Base-by-base conservation (phyloP, 2,113 vertebrate genomes). In the Rhegmatorhina hoffmannsi region DNA sequence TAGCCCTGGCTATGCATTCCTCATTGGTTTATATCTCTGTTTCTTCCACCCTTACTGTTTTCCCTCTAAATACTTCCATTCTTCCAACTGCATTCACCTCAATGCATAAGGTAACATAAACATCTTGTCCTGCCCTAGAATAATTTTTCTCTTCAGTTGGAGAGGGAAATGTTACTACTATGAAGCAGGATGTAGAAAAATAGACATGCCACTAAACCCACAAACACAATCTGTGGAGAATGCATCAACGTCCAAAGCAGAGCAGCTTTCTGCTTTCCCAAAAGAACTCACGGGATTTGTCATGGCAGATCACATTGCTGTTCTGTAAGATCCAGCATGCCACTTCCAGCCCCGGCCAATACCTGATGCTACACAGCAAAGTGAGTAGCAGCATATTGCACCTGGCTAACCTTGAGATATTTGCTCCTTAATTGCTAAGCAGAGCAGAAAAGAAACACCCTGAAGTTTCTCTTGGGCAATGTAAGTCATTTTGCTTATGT, bases 351-450 rank as follows among this genome's bases (percentile, higher is more conserved):
- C 17, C 34, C 4, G 8, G 83, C 83, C 84, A 78, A 29, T 55
- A 85, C 77, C 81, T 94, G 82, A 93, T 83, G 78, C 81, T 66
- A 47, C 50, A 21, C 20, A 89, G 86, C 40, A 62, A 92, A 59
- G 46, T 25, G 66, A 96, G 67, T 6, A 82, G 59, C 53, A 79
- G 43, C 89, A 90, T 73, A 92, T 56, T 93, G 82, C 84, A 97
- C 94, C 95, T 95, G 87, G 96, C 56, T 84, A 53, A 58, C 86
- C 74, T 73, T 66, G 43, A 90, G 38, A 94, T 79, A 92, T 84
- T 49, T 53, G 18, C 47, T 86, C 53, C 79, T 83, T 85, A 94
- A 94, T 86, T 79, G 66, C 64, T 70, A 94, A 94, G 64, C 6
- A 0, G 82, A 94, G 84, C 68, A 87, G 89, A 92, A 92, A 47